A percentile compares a stretch with the other conserved stretches of the same genome.
These are phyloP conservation scores for Oenanthe oenanthe DNA, from an alignment of 2,113 vertebrate species.

Conservation along the genomic window DNA sequence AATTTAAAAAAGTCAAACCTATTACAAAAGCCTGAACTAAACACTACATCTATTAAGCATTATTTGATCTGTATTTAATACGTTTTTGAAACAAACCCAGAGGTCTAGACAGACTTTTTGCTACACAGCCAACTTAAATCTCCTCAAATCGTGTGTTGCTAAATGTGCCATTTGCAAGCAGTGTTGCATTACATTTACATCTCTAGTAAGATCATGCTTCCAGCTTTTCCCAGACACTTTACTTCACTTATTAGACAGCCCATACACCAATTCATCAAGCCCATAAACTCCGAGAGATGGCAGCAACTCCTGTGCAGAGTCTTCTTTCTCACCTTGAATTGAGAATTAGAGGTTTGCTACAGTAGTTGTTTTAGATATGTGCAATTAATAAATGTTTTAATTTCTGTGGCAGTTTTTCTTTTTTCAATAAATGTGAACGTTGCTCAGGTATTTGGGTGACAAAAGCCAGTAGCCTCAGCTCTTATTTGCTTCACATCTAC, in stretches of 20 bases:
- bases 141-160: background rate
- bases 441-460: rapidly evolving
- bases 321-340: background rate
- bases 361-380: background rate
- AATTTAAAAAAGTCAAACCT: background rate
- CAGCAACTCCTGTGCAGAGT: background rate
- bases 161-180: background rate
- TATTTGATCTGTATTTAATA: conserved; percentile 14
- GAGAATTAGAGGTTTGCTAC: background rate
- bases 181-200: background rate
- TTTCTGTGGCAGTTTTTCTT: background rate
- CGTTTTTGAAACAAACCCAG: background rate
- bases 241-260: background rate
- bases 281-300: background rate
- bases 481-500: background rate
- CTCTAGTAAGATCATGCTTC: background rate
- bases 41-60: background rate
- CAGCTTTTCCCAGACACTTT: background rate
- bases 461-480: background rate
- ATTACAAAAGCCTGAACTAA: conserved; percentile 27
- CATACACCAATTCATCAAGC: background rate
- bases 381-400: background rate
- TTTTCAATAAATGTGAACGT: background rate
- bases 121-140: conserved; percentile 9
- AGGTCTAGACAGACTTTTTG: conserved; percentile 18